These are phyloP conservation scores for Nymphalis polychloros DNA, from an alignment of 2,888 invertebrate genomes.

Conservation along the genomic window DNA sequence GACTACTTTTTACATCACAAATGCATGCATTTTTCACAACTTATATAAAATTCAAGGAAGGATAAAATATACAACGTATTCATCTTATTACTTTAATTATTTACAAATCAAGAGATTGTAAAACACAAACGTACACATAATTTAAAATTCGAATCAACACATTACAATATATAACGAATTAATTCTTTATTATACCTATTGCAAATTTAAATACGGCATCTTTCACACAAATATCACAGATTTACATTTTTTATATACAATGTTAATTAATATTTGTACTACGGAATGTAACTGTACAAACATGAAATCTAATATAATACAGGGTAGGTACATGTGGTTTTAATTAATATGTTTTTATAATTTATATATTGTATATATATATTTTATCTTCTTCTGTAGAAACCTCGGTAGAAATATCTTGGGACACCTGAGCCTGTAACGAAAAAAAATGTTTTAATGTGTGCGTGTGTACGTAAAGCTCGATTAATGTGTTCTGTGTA, in stretches of 20 bases:
- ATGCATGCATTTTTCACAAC: not conserved
- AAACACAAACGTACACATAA: constrained; percentile 37
- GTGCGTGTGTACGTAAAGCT: not conserved
- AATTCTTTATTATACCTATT: not conserved
- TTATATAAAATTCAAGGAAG: not conserved
- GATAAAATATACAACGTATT: constrained; percentile 10
- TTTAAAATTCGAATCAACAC: constrained; percentile 36
- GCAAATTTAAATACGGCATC: constrained; percentile 20
- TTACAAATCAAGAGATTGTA: constrained; percentile 31
- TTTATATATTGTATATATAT: constrained; percentile 14
- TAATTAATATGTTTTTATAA: constrained; percentile 16
- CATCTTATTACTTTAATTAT: constrained; percentile 31
- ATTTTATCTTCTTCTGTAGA: constrained; percentile 51
- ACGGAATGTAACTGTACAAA: constrained; percentile 32
- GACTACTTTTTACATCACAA: too few relatives aligned
- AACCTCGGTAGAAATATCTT: constrained; percentile 56
- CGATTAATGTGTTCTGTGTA: too few relatives aligned
- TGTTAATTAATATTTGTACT: constrained; percentile 33
- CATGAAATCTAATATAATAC: constrained; percentile 27
- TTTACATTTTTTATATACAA: constrained; percentile 43
- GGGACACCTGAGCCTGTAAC: constrained; percentile 53
- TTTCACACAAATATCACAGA: constrained; percentile 45
- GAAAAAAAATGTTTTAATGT: constrained; percentile 30
- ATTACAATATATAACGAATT: constrained; percentile 11
- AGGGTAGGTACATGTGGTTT: constrained; percentile 40